Conservation (phyloP, 2,888 invertebrate species). For the Standfussiana lucernea region DNA sequence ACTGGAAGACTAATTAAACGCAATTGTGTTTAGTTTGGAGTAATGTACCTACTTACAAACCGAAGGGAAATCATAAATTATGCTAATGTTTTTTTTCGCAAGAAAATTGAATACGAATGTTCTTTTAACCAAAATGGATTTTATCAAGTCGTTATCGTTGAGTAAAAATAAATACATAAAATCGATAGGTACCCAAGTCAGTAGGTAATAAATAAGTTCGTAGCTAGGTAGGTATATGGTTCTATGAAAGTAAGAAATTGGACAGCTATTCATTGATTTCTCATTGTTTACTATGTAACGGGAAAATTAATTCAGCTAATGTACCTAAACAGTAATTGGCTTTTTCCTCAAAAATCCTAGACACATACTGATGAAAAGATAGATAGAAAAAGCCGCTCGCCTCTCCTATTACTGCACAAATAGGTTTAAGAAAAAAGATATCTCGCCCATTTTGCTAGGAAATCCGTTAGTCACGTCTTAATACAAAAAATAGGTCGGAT, state of each 20-base stretch:
- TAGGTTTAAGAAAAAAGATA: constrained; percentile 26
- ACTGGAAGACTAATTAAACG: constrained; percentile 27
- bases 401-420: constrained; percentile 21
- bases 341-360: neutral
- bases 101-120: neutral
- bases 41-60: neutral
- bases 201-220: neutral
- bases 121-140: no score
- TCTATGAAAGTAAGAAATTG: neutral
- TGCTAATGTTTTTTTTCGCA: neutral
- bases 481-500: constrained; percentile 53
- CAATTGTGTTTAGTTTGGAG: neutral
- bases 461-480: constrained; percentile 45
- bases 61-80: neutral
- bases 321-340: neutral
- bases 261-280: neutral
- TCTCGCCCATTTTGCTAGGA: constrained; percentile 15
- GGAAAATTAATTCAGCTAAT: neutral
- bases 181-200: neutral
- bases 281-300: neutral
- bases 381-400: neutral
- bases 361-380: neutral
- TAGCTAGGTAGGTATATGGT: neutral
- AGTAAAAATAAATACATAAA: neutral
- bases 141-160: neutral